Evolutionary conservation across 2,113 vertebrate species (phyloP).

Genomic region (Cinclus cinclus): DNA sequence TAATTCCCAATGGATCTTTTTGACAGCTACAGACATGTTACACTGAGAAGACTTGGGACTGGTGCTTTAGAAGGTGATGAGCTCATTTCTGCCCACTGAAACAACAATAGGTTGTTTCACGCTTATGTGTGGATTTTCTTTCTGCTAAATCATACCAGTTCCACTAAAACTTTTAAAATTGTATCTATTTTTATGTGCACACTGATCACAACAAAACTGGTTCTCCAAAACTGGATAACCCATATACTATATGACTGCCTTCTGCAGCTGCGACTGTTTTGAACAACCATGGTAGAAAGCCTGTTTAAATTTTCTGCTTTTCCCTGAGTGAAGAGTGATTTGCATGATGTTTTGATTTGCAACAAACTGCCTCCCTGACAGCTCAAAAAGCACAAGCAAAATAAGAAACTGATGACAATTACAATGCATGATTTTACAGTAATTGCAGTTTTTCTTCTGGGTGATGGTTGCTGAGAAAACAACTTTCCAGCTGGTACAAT

Average conservation of each 20-base stretch:
- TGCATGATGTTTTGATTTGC: background rate
- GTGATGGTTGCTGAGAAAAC: background rate
- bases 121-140: background rate
- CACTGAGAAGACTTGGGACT: background rate
- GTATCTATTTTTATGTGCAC: background rate
- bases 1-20: background rate
- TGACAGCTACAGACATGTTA: background rate
- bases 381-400: background rate
- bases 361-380: background rate
- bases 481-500: background rate
- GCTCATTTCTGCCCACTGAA: background rate
- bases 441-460: background rate
- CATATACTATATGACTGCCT: background rate
- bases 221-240: background rate
- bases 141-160: background rate
- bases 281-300: background rate
- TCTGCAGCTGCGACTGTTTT: background rate
- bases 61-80: background rate
- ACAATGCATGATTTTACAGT: background rate
- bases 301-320: background rate
- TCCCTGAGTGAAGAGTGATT: background rate
- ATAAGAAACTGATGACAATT: conserved; percentile 7
- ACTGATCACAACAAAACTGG: background rate
- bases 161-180: background rate
- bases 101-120: background rate